A percentile compares a stretch with the other conserved stretches of the same genome.
These are phyloP conservation scores for Drosophila mettleri DNA, from an alignment of 2,888 invertebrate genomes.

Conservation along the genomic window DNA sequence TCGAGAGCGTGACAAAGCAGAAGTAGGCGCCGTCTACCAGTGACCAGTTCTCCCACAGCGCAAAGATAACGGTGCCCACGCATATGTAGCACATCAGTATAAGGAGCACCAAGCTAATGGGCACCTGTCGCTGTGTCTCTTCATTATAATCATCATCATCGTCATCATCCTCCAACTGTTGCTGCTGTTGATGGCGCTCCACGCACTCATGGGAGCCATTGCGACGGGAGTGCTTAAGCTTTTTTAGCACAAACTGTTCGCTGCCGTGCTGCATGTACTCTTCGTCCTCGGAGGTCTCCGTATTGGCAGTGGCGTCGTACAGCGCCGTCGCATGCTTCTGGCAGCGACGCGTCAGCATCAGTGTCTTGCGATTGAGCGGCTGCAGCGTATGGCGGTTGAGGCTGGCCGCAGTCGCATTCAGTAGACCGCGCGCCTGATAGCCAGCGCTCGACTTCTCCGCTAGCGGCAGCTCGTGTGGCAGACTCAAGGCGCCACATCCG, in stretches of 20 bases:
- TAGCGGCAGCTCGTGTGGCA: conserved; percentile 45
- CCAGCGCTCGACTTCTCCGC: conserved; percentile 34
- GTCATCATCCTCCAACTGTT: conserved; percentile 26
- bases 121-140: conserved; percentile 85
- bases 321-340: conserved; percentile 65
- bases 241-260: conserved; percentile 73
- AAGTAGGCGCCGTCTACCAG: conserved; percentile 93
- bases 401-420: conserved; percentile 75
- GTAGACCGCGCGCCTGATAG: conserved; percentile 62
- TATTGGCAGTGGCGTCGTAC: conserved; percentile 73
- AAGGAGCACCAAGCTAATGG: conserved; percentile 88
- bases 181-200: conserved; percentile 8
- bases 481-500: conserved; percentile 33
- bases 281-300: conserved; percentile 81
- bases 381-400: conserved; percentile 79
- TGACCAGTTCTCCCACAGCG: conserved; percentile 92
- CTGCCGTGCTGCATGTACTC: conserved; percentile 75
- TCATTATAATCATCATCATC: conserved; percentile 51
- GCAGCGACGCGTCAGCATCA: conserved; percentile 65
- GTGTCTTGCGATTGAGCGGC: conserved; percentile 68
- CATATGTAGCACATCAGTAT: conserved; percentile 91
- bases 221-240: conserved; percentile 43
- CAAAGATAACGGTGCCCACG: conserved; percentile 91
- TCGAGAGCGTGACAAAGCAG: conserved; percentile 93
- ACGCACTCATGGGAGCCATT: conserved; percentile 44